Evolutionary conservation across 2,888 invertebrate genomes (phyloP).

Genomic region (Erannis defoliaria): DNA sequence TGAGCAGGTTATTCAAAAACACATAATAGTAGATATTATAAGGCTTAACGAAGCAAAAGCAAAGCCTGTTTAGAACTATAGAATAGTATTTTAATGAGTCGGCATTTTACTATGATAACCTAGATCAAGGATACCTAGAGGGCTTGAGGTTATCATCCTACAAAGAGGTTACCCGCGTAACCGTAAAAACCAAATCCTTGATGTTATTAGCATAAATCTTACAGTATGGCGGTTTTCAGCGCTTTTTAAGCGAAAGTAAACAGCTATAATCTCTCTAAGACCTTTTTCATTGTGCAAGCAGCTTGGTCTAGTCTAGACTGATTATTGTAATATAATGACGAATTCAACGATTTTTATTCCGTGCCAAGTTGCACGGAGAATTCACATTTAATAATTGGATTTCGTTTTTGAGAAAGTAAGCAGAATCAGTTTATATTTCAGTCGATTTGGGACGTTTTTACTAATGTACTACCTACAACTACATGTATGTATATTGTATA

Average conservation of each 20-base stretch:
- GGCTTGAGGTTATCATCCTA: not conserved
- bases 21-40: not conserved
- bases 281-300: slow-evolving; percentile 23
- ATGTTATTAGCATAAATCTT: slow-evolving; percentile 17
- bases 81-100: not conserved
- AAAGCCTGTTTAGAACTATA: not conserved
- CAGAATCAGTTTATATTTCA: too few species aligned
- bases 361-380: not conserved
- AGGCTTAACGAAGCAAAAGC: not conserved
- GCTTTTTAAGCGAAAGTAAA: slow-evolving; percentile 20
- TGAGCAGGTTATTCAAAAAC: too few species aligned
- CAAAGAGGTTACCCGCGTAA: not conserved
- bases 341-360: slow-evolving; percentile 7
- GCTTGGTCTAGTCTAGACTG: slow-evolving; percentile 27
- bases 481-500: too few species aligned
- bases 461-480: not conserved
- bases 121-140: slow-evolving; percentile 12
- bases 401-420: not conserved
- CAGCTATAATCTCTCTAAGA: slow-evolving; percentile 21
- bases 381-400: not conserved
- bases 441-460: not conserved
- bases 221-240: not conserved
- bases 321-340: slow-evolving; percentile 11
- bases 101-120: not conserved
- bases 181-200: not conserved